Conservation (phyloP, 2,113 vertebrate genomes). For the Tragulus kanchil region DNA sequence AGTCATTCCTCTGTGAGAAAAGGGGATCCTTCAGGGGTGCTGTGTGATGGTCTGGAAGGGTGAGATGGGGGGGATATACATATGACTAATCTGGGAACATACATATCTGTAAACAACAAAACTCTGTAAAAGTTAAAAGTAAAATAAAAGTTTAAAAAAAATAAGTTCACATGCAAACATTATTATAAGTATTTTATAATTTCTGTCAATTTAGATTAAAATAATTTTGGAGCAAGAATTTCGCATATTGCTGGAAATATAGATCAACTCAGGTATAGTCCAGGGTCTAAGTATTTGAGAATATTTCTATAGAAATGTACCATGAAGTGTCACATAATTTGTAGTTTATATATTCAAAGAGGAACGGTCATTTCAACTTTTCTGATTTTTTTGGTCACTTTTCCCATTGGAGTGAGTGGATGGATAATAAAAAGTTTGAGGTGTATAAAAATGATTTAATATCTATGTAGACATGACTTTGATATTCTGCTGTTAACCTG, state of each 20-base stretch:
- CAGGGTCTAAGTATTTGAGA: background rate
- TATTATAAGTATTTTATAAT: background rate
- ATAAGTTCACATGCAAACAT: background rate
- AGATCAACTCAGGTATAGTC: background rate
- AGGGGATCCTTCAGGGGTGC: no score
- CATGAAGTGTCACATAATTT: background rate
- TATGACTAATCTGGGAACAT: no score
- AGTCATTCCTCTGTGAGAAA: no score
- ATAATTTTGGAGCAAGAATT: background rate
- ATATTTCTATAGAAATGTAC: background rate
- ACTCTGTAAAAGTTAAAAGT: no score
- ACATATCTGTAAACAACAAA: no score
- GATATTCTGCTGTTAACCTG: background rate
- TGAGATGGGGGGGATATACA: no score
- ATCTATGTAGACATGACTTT: background rate
- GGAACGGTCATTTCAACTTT: background rate
- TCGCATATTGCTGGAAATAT: background rate
- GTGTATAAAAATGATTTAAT: background rate
- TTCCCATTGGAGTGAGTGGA: background rate
- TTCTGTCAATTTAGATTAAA: background rate
- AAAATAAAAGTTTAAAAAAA: no score
- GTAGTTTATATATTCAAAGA: background rate
- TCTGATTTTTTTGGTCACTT: background rate
- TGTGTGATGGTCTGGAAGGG: no score
- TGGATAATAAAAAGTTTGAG: background rate